A percentile compares a stretch with the other conserved stretches of the same genome.
Conservation (phyloP, 2,113 vertebrate genomes). For the Pithys albifrons region DNA sequence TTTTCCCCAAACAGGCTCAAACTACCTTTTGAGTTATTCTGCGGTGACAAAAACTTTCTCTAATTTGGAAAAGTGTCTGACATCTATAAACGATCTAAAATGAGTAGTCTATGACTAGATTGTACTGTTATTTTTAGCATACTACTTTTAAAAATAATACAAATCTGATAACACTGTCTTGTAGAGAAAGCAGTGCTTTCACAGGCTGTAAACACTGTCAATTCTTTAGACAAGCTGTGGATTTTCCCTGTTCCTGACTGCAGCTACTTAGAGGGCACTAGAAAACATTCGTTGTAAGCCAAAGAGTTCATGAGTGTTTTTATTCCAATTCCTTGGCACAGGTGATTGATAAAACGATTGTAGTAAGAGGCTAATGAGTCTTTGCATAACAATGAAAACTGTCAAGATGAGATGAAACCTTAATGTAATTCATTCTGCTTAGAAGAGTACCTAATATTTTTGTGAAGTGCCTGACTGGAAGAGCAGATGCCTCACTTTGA, state of each 20-base stretch:
- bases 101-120: not conserved
- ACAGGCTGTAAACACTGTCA: not conserved
- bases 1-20: not conserved
- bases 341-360: not conserved
- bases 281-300: not conserved
- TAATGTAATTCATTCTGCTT: constrained; percentile 24
- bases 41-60: not conserved
- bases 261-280: not conserved
- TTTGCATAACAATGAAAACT: constrained; percentile 47
- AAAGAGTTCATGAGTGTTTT: not conserved
- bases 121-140: constrained; percentile 19
- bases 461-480: not conserved
- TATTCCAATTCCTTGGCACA: constrained; percentile 18
- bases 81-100: constrained; percentile 36
- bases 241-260: not conserved
- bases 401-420: constrained; percentile 31
- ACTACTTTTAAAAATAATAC: constrained; percentile 9
- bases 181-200: constrained; percentile 23
- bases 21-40: not conserved
- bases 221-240: not conserved
- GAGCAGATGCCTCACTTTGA: not conserved
- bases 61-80: not conserved
- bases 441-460: not conserved
- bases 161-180: not conserved
- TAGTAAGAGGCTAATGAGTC: constrained; percentile 41